Percentiles rank a stretch among this genome's conserved stretches.
Conservation (phyloP, 2,797 vertebrate species). For the Notolabrus celidotus region DNA sequence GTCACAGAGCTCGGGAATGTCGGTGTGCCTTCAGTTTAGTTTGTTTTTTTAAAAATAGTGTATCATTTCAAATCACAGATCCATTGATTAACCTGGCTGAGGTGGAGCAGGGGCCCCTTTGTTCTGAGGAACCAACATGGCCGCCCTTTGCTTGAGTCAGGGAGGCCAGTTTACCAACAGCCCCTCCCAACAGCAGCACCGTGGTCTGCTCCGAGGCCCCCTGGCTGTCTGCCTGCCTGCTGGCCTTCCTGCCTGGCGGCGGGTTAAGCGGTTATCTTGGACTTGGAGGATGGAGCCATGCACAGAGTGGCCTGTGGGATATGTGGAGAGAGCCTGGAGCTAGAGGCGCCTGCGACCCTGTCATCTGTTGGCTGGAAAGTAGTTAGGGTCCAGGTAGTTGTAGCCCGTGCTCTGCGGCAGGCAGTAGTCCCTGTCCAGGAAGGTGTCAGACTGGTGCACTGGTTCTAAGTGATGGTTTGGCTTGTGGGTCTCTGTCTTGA, state of each 20-base stretch:
- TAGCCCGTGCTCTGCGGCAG: conserved; percentile 95
- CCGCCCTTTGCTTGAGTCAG: conserved; percentile 57
- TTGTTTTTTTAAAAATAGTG: conserved; percentile 78
- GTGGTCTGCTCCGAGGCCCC: conserved; percentile 66
- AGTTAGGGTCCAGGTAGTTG: conserved; percentile 99
- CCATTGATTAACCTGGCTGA: conserved; percentile 84
- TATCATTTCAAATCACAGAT: conserved; percentile 73
- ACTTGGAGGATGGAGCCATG: conserved; percentile 90
- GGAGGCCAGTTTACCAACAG: conserved; percentile 63
- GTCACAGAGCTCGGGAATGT: conserved; percentile 82
- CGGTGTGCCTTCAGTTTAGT: conserved; percentile 79
- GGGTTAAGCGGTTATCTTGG: conserved; percentile 86
- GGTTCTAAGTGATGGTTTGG: conserved; percentile 95
- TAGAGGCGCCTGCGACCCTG: conserved; percentile 84
- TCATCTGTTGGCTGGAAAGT: conserved; percentile 99
- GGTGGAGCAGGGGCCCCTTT: conserved; percentile 79
- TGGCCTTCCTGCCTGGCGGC: conserved; percentile 81
- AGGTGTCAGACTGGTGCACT: conserved; percentile 91
- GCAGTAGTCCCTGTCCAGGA: conserved; percentile 99
- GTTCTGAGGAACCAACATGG: conserved; percentile 64
- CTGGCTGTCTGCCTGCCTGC: conserved; percentile 63
- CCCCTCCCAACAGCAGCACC: conserved; percentile 57
- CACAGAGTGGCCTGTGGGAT: conserved; percentile 87
- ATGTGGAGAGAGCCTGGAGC: conserved; percentile 79
- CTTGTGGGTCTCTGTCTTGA: conserved; percentile 96